phyloP scores from a whole-genome alignment of 2,113 vertebrate genomes.

The Vulpes vulpes region DNA sequence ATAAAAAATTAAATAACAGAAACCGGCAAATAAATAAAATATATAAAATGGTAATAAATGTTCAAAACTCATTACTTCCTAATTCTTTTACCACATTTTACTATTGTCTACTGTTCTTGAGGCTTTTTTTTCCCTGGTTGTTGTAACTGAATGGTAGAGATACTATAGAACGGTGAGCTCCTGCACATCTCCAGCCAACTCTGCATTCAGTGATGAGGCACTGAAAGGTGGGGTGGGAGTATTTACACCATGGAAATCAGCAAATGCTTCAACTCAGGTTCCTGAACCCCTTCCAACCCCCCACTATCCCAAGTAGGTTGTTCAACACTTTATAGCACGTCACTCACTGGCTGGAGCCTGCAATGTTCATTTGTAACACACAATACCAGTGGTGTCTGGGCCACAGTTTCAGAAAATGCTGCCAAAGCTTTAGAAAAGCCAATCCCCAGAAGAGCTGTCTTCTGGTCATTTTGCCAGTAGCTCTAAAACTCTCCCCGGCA shows the following conservation, averaged over 20 bases:
- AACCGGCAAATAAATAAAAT: background rate
- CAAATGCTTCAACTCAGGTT: background rate
- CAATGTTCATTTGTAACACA: background rate
- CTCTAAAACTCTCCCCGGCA: background rate
- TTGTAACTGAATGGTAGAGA: background rate
- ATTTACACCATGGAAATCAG: background rate
- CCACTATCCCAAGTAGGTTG: fast-evolving
- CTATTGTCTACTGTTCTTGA: background rate
- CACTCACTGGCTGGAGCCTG: background rate
- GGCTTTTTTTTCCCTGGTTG: background rate
- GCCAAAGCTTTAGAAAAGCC: background rate
- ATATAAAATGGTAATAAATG: background rate
- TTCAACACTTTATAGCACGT: background rate
- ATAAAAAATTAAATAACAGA: background rate
- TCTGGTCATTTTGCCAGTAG: background rate
- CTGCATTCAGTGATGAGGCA: background rate
- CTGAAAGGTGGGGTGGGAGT: background rate
- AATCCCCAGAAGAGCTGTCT: fast-evolving
- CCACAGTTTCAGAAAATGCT: background rate
- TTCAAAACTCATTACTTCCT: background rate
- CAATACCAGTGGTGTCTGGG: background rate
- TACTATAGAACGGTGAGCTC: fast-evolving
- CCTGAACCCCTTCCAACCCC: background rate
- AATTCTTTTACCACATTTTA: background rate
- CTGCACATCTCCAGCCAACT: fast-evolving